Percentiles rank a stretch among this genome's conserved stretches.
Conservation (phyloP, 2,113 vertebrate genomes). For the Melanotaenia duboulayi region DNA sequence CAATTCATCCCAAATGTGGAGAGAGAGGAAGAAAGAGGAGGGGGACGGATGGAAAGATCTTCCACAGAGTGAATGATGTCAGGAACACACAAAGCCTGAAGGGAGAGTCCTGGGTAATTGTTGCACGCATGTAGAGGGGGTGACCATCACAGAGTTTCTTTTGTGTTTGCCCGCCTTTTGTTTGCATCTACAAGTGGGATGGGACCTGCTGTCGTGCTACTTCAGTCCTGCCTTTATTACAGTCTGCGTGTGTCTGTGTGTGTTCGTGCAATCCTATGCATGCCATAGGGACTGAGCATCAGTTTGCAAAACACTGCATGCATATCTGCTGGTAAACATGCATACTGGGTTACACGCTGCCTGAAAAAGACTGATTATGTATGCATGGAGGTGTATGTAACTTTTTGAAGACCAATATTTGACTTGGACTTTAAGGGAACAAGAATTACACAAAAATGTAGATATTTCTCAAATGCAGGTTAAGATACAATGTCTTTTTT, state of each 20-base stretch:
- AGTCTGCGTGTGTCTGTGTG: slow-evolving; percentile 26
- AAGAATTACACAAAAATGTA: neutral
- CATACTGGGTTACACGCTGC: too few species aligned
- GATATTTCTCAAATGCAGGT: neutral
- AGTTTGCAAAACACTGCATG: slow-evolving; percentile 62
- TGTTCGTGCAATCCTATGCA: slow-evolving; percentile 59
- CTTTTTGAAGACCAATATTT: neutral
- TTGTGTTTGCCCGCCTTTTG: slow-evolving; percentile 68
- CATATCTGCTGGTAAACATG: slow-evolving; percentile 23
- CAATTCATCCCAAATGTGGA: slow-evolving; percentile 69
- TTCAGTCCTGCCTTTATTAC: slow-evolving; percentile 48
- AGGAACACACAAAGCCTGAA: slow-evolving; percentile 68
- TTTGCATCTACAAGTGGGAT: slow-evolving; percentile 69
- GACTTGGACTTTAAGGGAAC: neutral
- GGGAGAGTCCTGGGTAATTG: slow-evolving; percentile 50
- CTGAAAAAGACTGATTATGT: neutral
- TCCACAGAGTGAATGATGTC: slow-evolving; percentile 72
- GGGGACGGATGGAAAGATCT: slow-evolving; percentile 63
- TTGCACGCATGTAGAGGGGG: slow-evolving; percentile 31
- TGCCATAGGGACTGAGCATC: slow-evolving; percentile 57
- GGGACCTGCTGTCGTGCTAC: slow-evolving; percentile 71
- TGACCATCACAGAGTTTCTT: slow-evolving; percentile 53
- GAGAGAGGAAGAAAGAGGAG: slow-evolving; percentile 33
- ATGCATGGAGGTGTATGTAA: neutral
- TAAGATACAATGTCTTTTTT: neutral